Percentiles rank a stretch among this genome's conserved stretches.
Evolutionary conservation across 1,140 invertebrate species (phyloP).

Genomic region (Acromyrmex echinatior): DNA sequence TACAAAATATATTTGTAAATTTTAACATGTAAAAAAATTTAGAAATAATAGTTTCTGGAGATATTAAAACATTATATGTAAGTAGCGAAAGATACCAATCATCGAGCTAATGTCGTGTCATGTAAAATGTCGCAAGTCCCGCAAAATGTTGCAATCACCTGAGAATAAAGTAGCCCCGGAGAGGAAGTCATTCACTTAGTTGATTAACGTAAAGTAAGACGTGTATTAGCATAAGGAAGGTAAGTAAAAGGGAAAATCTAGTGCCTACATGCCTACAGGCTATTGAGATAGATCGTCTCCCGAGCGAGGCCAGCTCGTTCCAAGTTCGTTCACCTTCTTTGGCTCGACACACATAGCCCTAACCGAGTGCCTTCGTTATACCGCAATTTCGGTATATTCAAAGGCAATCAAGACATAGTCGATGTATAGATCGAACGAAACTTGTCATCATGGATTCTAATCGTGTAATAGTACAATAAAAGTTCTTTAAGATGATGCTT

Average conservation of each 20-base stretch:
- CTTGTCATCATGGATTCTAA: constrained; percentile 53
- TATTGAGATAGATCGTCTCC: constrained; percentile 55
- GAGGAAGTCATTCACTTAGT: constrained; percentile 67
- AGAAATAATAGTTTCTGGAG: neutral
- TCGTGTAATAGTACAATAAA: constrained; percentile 30
- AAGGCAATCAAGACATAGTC: constrained; percentile 39
- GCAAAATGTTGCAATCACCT: constrained; percentile 28
- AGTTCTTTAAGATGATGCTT: constrained; percentile 26
- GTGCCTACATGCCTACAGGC: constrained; percentile 52
- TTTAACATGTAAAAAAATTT: neutral
- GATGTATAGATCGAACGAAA: constrained; percentile 49
- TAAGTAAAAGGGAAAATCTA: constrained; percentile 61
- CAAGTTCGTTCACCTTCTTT: constrained; percentile 75
- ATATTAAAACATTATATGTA: neutral
- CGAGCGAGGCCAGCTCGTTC: constrained; percentile 31
- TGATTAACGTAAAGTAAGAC: constrained; percentile 72
- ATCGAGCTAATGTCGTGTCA: neutral
- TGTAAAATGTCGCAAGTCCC: constrained; percentile 34
- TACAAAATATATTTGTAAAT: neutral
- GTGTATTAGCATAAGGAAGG: constrained; percentile 68
- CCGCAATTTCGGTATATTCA: constrained; percentile 66
- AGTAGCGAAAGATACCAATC: constrained; percentile 15
- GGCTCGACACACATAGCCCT: constrained; percentile 63
- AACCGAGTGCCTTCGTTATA: constrained; percentile 41
- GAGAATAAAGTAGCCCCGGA: constrained; percentile 27